Evolutionary conservation across 1,140 invertebrate species (phyloP).

Genomic region (Lethrus apterus): DNA sequence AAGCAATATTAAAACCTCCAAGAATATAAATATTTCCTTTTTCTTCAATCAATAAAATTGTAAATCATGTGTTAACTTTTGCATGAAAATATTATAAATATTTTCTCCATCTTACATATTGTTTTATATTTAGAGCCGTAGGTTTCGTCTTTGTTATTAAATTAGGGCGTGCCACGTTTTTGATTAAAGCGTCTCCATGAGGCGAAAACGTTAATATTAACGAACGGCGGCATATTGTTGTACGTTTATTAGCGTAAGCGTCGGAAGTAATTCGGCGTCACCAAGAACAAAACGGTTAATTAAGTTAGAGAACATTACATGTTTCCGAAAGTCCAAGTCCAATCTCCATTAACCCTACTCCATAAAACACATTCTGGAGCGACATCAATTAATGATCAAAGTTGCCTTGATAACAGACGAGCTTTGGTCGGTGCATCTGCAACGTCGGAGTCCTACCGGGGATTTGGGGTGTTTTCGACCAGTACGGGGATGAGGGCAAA

Average conservation of each 20-base stretch:
- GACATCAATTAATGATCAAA: slow-evolving; percentile 26
- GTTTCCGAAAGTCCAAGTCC: slow-evolving; percentile 17
- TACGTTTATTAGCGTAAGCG: slow-evolving; percentile 8
- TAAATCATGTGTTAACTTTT: too few relatives aligned
- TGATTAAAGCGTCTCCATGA: too few relatives aligned
- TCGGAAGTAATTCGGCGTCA: slow-evolving; percentile 8
- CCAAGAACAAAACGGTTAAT: slow-evolving; percentile 23
- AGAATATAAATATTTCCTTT: too few relatives aligned
- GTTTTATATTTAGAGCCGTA: too few relatives aligned
- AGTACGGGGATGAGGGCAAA: slow-evolving; percentile 5
- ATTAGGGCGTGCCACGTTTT: too few relatives aligned
- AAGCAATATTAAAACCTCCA: too few relatives aligned
- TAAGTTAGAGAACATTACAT: slow-evolving; percentile 21
- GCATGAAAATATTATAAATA: too few relatives aligned
- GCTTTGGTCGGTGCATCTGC: neutral
- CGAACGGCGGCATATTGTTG: too few relatives aligned
- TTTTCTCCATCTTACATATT: too few relatives aligned
- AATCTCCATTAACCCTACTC: slow-evolving; percentile 24
- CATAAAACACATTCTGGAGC: slow-evolving; percentile 24
- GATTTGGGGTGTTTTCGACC: neutral
- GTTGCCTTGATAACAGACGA: slow-evolving; percentile 22
- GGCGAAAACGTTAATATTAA: too few relatives aligned
- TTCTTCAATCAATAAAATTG: too few relatives aligned
- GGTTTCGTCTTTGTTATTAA: too few relatives aligned
- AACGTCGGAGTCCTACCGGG: neutral